phyloP scores from a whole-genome alignment of 1,140 invertebrate genomes.

The Drosophila leontia region DNA sequence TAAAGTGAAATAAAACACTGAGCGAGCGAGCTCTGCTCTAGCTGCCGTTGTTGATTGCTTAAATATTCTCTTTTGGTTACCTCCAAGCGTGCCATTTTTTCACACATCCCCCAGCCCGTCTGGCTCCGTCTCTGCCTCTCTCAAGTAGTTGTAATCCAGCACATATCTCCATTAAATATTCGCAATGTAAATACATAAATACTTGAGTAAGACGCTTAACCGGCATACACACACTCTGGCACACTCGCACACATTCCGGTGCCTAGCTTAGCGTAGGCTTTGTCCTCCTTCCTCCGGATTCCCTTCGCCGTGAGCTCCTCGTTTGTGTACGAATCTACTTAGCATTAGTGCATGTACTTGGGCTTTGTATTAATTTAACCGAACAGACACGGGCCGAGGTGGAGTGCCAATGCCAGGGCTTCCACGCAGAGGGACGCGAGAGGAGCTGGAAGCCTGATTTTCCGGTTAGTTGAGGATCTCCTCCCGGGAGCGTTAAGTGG shows the following conservation, averaged over 20 bases:
- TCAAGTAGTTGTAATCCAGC: slow-evolving; percentile 74
- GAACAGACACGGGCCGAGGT: slow-evolving; percentile 49
- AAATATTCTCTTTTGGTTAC: slow-evolving; percentile 78
- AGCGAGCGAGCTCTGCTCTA: not conserved
- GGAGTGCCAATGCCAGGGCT: slow-evolving; percentile 3
- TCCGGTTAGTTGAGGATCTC: slow-evolving; percentile 17
- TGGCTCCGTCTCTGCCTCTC: not conserved
- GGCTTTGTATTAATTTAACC: slow-evolving; percentile 81
- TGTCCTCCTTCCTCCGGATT: slow-evolving; percentile 2
- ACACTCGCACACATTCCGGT: slow-evolving; percentile 42
- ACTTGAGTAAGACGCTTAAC: slow-evolving; percentile 80
- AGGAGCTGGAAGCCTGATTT: slow-evolving; percentile 11
- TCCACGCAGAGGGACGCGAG: not conserved
- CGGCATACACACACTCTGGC: slow-evolving; percentile 32
- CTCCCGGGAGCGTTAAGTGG: slow-evolving; percentile 34
- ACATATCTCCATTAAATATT: slow-evolving; percentile 80
- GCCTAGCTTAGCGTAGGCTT: slow-evolving; percentile 70
- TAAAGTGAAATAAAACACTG: slow-evolving; percentile 69
- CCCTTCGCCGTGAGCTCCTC: slow-evolving; percentile 6
- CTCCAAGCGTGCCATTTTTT: slow-evolving; percentile 63
- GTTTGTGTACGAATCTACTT: slow-evolving; percentile 63
- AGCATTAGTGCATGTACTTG: slow-evolving; percentile 76
- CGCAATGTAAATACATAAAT: slow-evolving; percentile 83
- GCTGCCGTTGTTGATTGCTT: slow-evolving; percentile 60
- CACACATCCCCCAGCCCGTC: slow-evolving; percentile 31